Conservation (phyloP, 2,113 vertebrate species). For the Hippoglossus stenolepis region DNA sequence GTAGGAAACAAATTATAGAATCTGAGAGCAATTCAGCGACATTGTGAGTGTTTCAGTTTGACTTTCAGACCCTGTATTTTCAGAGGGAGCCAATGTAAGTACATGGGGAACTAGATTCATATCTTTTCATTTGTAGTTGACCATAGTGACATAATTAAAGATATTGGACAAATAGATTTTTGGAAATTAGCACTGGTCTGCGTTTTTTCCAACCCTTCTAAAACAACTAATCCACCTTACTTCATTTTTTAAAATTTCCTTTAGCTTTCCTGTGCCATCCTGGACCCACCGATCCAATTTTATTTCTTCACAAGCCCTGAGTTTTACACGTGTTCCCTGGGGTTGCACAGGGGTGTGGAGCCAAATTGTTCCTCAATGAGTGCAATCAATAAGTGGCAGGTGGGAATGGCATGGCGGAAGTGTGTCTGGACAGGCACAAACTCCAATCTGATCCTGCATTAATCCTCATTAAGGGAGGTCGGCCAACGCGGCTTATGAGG, state of each 20-base stretch:
- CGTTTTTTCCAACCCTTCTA: constrained; percentile 5
- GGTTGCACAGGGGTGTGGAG: constrained; percentile 33
- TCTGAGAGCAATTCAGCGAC: not conserved
- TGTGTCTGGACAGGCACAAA: constrained; percentile 46
- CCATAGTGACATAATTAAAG: constrained; percentile 47
- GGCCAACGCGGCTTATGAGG: constrained; percentile 48
- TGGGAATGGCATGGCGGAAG: constrained; percentile 30
- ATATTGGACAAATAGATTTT: constrained; percentile 27
- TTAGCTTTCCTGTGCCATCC: not conserved
- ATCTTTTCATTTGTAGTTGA: constrained; percentile 23
- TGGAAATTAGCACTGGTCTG: constrained; percentile 20
- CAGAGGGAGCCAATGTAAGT: not conserved
- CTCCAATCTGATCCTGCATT: constrained; percentile 68
- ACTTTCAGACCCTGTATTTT: constrained; percentile 1
- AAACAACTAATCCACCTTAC: not conserved
- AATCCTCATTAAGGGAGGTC: constrained; percentile 70
- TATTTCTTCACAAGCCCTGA: constrained; percentile 21
- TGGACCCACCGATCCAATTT: constrained; percentile 5
- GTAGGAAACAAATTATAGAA: not conserved
- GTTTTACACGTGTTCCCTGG: constrained; percentile 41
- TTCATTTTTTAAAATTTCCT: not conserved
- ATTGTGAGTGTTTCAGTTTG: not conserved
- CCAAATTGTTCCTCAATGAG: constrained; percentile 48
- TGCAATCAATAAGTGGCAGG: constrained; percentile 63
- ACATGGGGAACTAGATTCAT: constrained; percentile 12